Conservation (phyloP, 2,888 invertebrate species). For the Bibio marci region DNA sequence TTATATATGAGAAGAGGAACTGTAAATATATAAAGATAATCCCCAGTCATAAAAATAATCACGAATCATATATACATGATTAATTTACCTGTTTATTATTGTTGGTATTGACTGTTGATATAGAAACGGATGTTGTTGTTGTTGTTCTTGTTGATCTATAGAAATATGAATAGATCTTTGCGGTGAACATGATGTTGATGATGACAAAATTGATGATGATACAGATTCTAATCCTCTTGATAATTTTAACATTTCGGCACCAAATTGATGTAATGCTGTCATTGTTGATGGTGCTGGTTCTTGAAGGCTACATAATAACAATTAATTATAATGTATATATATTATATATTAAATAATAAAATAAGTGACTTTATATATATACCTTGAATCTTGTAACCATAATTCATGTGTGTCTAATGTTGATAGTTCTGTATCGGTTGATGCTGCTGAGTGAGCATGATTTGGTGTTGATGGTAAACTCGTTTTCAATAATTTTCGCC, state of each 20-base stretch:
- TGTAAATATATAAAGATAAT: no score
- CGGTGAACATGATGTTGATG: slow-evolving; percentile 4
- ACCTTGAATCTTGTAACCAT: slow-evolving; percentile 58
- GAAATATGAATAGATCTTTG: slow-evolving; percentile 5
- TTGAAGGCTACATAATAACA: slow-evolving; percentile 28
- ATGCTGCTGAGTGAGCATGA: slow-evolving; percentile 52
- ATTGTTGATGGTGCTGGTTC: slow-evolving; percentile 67
- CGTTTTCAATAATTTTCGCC: slow-evolving; percentile 48
- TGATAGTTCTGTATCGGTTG: slow-evolving; percentile 71
- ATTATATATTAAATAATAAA: no score
- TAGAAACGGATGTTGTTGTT: not conserved
- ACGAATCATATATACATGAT: no score
- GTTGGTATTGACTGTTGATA: slow-evolving; percentile 6
- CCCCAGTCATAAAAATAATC: no score
- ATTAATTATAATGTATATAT: not conserved
- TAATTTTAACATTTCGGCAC: slow-evolving; percentile 70
- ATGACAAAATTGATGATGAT: slow-evolving; percentile 19
- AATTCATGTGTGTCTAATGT: slow-evolving; percentile 69
- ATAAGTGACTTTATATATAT: slow-evolving; percentile 5
- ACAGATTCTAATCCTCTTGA: slow-evolving; percentile 66
- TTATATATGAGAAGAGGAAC: no score
- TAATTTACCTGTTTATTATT: slow-evolving; percentile 5
- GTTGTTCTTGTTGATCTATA: not conserved
- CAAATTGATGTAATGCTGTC: slow-evolving; percentile 72
- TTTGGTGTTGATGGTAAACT: slow-evolving; percentile 37